These are phyloP conservation scores for Cariama cristata DNA, from an alignment of 2,113 vertebrate genomes.

Conservation along the genomic window DNA sequence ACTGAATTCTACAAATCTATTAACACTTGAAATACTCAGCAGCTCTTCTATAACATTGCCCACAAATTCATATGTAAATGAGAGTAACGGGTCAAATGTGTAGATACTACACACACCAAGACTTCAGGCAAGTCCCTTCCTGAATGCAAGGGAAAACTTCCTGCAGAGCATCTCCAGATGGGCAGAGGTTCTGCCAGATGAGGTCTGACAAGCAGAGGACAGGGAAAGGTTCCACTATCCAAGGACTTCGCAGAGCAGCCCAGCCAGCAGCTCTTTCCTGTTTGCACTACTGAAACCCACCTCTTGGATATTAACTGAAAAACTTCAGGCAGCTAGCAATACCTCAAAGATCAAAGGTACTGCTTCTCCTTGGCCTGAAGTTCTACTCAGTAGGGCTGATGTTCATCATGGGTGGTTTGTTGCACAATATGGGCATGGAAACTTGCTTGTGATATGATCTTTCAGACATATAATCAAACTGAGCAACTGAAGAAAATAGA, in stretches of 20 bases:
- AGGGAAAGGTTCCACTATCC: neutral
- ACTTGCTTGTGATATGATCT: too few relatives aligned
- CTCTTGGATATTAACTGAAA: neutral
- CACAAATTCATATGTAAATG: neutral
- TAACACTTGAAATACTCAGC: neutral
- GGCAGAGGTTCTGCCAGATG: neutral
- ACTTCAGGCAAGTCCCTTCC: neutral
- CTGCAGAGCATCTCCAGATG: neutral
- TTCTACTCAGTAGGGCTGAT: neutral
- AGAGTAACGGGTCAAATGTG: neutral
- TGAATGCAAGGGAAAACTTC: neutral
- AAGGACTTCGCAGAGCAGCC: neutral
- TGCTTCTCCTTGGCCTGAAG: neutral
- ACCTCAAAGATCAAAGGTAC: neutral
- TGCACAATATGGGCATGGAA: too few relatives aligned
- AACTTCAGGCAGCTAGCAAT: neutral
- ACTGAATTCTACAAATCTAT: neutral
- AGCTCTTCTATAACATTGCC: neutral
- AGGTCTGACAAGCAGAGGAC: neutral
- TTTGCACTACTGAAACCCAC: neutral
- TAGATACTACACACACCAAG: neutral
- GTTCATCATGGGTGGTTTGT: too few relatives aligned
- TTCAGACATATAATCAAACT: too few relatives aligned
- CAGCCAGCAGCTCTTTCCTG: neutral
- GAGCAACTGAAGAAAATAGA: neutral